Evolutionary conservation across 1,140 invertebrate genomes (phyloP).

Genomic region (Camponotus vicinus): DNA sequence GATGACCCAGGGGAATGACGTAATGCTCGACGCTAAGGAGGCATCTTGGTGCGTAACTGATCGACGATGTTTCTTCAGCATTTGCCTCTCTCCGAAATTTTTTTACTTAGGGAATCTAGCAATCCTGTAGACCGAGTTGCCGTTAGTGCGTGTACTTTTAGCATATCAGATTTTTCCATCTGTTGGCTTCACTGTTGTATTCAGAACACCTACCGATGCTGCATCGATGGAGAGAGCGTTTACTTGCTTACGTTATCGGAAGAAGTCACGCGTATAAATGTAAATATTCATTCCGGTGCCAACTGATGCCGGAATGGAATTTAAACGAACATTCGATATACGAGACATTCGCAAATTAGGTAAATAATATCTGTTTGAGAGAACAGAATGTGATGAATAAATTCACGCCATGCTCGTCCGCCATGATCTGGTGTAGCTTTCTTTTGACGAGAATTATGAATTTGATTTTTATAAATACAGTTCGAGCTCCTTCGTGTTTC

Average conservation of each 20-base stretch:
- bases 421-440: background rate
- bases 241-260: background rate
- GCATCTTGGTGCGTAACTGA: constrained; percentile 56
- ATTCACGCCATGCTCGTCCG: constrained; percentile 12
- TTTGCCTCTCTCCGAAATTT: constrained; percentile 47
- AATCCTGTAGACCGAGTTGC: constrained; percentile 33
- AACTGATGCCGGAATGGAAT: background rate
- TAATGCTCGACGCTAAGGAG: constrained; percentile 73
- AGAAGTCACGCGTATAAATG: background rate
- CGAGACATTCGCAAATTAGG: background rate
- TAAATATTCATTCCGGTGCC: background rate
- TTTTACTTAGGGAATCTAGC: constrained; percentile 36
- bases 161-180: constrained; percentile 56
- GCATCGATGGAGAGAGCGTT: background rate
- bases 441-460: background rate
- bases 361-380: background rate
- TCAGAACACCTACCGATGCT: background rate
- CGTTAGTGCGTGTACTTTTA: background rate
- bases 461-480: constrained; percentile 1
- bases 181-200: constrained; percentile 26
- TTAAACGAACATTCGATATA: background rate
- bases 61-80: constrained; percentile 28
- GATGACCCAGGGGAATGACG: constrained; percentile 91
- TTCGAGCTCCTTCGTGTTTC: constrained; percentile 8
- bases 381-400: background rate